Percentiles rank a stretch among this genome's conserved stretches.
Conservation (phyloP, 2,888 invertebrate genomes). For the Crioceris asparagi region DNA sequence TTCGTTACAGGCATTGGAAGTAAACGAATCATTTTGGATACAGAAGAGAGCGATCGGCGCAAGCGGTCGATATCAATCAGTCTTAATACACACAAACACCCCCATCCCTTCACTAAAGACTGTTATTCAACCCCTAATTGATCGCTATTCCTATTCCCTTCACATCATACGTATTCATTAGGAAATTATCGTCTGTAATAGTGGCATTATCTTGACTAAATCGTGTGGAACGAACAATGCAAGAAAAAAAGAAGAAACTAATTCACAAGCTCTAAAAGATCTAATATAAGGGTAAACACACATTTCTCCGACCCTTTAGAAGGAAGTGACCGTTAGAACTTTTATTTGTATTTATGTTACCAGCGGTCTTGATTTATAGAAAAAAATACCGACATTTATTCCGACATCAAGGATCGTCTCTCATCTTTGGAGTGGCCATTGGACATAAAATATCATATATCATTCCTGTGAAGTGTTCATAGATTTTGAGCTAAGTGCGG, state of each 20-base stretch:
- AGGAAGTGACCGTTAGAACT: background rate
- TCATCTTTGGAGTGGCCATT: too few species aligned
- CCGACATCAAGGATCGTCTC: too few species aligned
- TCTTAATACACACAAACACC: slow-evolving; percentile 28
- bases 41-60: slow-evolving; percentile 12
- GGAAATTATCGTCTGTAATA: slow-evolving; percentile 34
- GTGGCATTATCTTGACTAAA: slow-evolving; percentile 29
- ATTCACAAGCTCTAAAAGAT: too few species aligned
- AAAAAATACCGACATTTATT: too few species aligned
- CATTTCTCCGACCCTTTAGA: too few species aligned
- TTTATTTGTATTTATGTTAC: slow-evolving; percentile 2
- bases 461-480: too few species aligned
- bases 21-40: slow-evolving; percentile 16
- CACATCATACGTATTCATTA: slow-evolving; percentile 34
- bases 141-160: slow-evolving; percentile 31
- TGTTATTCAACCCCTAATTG: slow-evolving; percentile 32
- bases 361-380: too few species aligned
- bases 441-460: too few species aligned
- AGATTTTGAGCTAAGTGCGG: too few species aligned
- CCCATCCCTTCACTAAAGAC: too few species aligned
- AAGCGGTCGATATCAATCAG: slow-evolving; percentile 27
- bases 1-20: slow-evolving; percentile 17
- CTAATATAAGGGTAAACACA: too few species aligned
- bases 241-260: slow-evolving; percentile 20
- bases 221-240: slow-evolving; percentile 24